Evolutionary conservation across 2,113 vertebrate species (phyloP).

Genomic region (Pseudorectes ferrugineus): DNA sequence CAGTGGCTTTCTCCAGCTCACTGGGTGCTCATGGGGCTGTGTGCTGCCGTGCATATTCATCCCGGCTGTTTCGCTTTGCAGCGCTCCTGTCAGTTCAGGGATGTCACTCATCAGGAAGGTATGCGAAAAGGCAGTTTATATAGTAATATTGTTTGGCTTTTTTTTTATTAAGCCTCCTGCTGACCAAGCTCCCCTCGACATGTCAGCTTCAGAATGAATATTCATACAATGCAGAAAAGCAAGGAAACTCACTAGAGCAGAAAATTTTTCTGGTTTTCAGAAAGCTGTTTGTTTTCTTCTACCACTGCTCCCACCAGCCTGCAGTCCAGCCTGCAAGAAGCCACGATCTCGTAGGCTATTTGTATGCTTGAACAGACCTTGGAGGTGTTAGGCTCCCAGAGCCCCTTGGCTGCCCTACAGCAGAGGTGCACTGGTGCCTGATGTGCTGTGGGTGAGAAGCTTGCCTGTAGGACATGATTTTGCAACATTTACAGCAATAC

Average conservation of each 20-base stretch:
- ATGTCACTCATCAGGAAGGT: conserved; percentile 48
- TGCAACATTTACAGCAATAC: not conserved
- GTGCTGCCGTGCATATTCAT: conserved; percentile 50
- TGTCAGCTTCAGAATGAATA: conserved; percentile 37
- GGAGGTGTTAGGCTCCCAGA: not conserved
- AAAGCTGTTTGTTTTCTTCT: not conserved
- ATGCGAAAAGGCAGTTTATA: conserved; percentile 48
- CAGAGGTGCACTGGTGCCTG: not conserved
- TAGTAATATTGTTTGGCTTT: conserved; percentile 17
- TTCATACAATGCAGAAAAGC: conserved; percentile 29
- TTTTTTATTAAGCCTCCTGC: conserved; percentile 37
- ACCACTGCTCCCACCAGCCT: not conserved
- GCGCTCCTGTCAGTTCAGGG: conserved; percentile 34
- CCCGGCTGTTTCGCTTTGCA: conserved; percentile 35
- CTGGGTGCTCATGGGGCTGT: not conserved
- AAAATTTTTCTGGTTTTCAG: not conserved
- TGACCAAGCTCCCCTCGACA: conserved; percentile 16
- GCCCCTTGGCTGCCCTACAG: not conserved
- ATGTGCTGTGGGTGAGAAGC: fast-evolving
- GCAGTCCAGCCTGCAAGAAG: not conserved
- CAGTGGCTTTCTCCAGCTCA: not conserved
- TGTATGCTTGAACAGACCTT: not conserved
- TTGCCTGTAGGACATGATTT: not conserved
- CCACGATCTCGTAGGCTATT: not conserved
- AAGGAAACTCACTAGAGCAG: conserved; percentile 7